These are phyloP conservation scores for Aphaenogaster rudis DNA, from an alignment of 1,140 invertebrate species.

Conservation along the genomic window DNA sequence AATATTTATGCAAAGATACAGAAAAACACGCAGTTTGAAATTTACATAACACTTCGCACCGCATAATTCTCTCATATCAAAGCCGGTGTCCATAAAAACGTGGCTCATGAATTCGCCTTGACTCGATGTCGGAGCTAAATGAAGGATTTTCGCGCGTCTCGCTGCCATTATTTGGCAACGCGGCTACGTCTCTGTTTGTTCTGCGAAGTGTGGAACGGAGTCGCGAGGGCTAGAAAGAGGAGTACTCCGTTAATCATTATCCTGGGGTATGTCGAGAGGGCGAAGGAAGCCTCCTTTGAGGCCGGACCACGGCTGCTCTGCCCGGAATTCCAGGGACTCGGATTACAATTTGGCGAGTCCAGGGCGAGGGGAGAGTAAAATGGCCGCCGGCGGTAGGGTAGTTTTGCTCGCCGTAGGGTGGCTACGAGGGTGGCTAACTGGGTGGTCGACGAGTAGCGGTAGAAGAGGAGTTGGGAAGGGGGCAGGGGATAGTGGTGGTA, in stretches of 20 bases:
- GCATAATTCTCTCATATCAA: constrained; percentile 21
- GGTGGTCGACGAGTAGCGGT: constrained; percentile 81
- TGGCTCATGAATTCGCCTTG: background rate
- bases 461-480: constrained; percentile 65
- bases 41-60: constrained; percentile 37
- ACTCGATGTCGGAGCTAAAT: constrained; percentile 18
- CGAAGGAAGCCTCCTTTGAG: constrained; percentile 82
- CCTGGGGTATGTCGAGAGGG: constrained; percentile 78
- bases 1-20: constrained; percentile 1
- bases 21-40: constrained; percentile 3
- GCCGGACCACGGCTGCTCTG: constrained; percentile 81
- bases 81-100: constrained; percentile 17
- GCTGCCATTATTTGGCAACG: constrained; percentile 63
- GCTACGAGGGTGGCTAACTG: constrained; percentile 83
- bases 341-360: constrained; percentile 86
- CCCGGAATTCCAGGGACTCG: constrained; percentile 82
- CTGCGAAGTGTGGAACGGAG: constrained; percentile 48
- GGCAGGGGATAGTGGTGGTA: constrained; percentile 45
- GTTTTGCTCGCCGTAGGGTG: constrained; percentile 80
- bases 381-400: constrained; percentile 85
- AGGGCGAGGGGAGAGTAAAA: constrained; percentile 85
- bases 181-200: constrained; percentile 71
- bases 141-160: constrained; percentile 51
- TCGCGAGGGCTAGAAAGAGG: constrained; percentile 73
- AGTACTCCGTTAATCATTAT: constrained; percentile 79